Evolutionary conservation across 1,140 invertebrate species (phyloP).

Genomic region (Drosophila tropicalis): DNA sequence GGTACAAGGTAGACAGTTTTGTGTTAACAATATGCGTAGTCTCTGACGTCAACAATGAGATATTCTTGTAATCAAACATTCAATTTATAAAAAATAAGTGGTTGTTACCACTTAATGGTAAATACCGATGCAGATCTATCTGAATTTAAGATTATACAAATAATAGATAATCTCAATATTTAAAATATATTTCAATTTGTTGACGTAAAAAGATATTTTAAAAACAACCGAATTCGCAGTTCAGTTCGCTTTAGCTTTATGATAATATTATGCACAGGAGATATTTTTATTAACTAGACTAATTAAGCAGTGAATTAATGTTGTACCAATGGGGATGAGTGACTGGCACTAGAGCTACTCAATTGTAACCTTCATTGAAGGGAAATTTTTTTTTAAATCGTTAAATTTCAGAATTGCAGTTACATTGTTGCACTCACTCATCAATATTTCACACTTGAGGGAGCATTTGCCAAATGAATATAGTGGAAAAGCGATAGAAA

Average conservation of each 20-base stretch:
- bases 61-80: background rate
- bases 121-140: background rate
- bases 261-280: too few species aligned
- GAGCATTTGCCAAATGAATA: slow-evolving; percentile 2
- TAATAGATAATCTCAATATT: too few species aligned
- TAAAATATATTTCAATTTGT: too few species aligned
- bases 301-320: too few species aligned
- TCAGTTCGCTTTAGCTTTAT: too few species aligned
- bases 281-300: too few species aligned
- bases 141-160: background rate
- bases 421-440: background rate
- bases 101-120: background rate
- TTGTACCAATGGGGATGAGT: too few species aligned
- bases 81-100: background rate
- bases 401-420: background rate
- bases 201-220: too few species aligned
- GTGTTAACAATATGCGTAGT: background rate
- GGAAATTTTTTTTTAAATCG: background rate
- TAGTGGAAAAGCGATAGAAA: background rate
- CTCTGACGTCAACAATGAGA: background rate
- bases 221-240: too few species aligned
- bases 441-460: slow-evolving; percentile 17
- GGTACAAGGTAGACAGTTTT: background rate
- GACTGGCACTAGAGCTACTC: too few species aligned
- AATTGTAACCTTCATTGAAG: background rate